These are phyloP conservation scores for Embidobia sp. DNA, from an alignment of 2,888 invertebrate species.

Conservation along the genomic window DNA sequence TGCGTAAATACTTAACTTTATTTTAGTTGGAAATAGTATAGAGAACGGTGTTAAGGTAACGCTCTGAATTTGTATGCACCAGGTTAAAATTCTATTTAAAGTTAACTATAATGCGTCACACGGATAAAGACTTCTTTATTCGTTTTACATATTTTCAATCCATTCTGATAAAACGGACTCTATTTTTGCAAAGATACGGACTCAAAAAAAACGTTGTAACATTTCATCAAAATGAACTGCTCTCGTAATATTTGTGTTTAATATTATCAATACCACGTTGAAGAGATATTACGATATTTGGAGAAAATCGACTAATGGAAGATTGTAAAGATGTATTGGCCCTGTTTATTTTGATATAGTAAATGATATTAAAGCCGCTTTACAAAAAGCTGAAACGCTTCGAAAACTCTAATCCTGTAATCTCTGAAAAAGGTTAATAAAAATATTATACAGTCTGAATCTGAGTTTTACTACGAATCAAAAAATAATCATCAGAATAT, in stretches of 20 bases:
- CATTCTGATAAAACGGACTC: not conserved
- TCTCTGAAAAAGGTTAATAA: not conserved
- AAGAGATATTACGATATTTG: too few species aligned
- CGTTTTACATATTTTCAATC: not conserved
- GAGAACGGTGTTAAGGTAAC: not conserved
- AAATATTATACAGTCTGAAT: too few species aligned
- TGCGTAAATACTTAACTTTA: constrained; percentile 28
- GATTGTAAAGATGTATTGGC: not conserved
- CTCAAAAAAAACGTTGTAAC: too few species aligned
- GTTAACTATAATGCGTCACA: constrained; percentile 7
- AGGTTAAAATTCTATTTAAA: constrained; percentile 24
- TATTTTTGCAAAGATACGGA: too few species aligned
- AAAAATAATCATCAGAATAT: too few species aligned
- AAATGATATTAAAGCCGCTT: constrained; percentile 21
- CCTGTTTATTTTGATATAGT: not conserved
- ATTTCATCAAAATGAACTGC: too few species aligned
- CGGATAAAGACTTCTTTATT: not conserved
- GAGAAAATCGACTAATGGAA: not conserved
- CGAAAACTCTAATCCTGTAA: constrained; percentile 8
- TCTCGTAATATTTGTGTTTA: too few species aligned
- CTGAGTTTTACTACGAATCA: too few species aligned
- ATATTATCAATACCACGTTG: too few species aligned
- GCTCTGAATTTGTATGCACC: constrained; percentile 15
- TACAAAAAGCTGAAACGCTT: constrained; percentile 8
- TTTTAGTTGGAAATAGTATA: constrained; percentile 4